Conservation (phyloP, 1,140 invertebrate species). For the Leptonema lineaticorne region DNA sequence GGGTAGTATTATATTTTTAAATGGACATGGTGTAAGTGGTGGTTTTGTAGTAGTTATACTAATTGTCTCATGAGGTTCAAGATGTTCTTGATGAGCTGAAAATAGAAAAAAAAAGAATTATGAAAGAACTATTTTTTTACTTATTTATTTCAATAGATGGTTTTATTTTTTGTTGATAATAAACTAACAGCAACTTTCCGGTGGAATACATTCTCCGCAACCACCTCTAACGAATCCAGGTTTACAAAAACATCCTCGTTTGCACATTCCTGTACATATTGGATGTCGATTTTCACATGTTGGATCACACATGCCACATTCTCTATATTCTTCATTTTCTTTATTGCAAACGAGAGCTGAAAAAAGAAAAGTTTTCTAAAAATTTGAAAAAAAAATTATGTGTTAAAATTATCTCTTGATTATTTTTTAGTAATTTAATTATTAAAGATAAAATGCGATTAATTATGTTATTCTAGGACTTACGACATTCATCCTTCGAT, state of each 20-base stretch:
- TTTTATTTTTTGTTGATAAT: too few relatives aligned
- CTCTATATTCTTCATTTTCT: constrained; percentile 2
- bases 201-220: background rate
- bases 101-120: constrained; percentile 12
- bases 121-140: too few relatives aligned
- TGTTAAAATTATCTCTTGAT: background rate
- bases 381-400: background rate
- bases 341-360: background rate
- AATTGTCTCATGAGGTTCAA: too few relatives aligned
- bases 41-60: too few relatives aligned
- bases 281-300: constrained; percentile 11
- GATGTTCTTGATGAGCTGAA: too few relatives aligned
- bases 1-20: too few relatives aligned
- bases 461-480: background rate
- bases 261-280: constrained; percentile 1
- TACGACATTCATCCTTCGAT: background rate
- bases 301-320: constrained; percentile 17
- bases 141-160: too few relatives aligned
- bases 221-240: constrained; percentile 10
- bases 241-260: constrained; percentile 24
- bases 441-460: background rate
- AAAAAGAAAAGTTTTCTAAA: background rate
- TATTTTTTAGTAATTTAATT: background rate
- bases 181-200: too few relatives aligned
- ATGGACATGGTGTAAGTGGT: too few relatives aligned